These are phyloP conservation scores for Rhopalosiphum maidis DNA, from an alignment of 1,140 invertebrate genomes.

Conservation along the genomic window DNA sequence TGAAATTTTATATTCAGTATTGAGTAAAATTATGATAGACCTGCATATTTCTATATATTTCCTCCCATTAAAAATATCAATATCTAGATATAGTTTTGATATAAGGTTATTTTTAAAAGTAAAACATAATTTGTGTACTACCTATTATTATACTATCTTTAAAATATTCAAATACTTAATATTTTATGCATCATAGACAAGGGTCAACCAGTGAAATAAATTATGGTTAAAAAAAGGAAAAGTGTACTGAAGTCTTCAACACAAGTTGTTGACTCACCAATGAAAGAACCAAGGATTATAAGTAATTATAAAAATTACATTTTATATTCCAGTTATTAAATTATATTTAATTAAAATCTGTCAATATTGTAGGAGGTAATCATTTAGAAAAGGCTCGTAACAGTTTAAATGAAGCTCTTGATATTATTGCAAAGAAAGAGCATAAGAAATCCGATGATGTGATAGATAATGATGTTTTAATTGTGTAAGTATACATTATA, in stretches of 20 bases:
- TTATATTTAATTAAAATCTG: background rate
- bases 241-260: conserved; percentile 36
- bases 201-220: background rate
- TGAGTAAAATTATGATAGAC: too few relatives aligned
- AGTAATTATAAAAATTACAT: conserved; percentile 17
- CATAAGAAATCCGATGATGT: conserved; percentile 18
- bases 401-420: conserved; percentile 49
- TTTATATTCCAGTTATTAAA: background rate
- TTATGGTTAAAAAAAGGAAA: conserved; percentile 53
- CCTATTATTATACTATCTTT: background rate
- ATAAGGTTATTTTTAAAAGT: too few relatives aligned
- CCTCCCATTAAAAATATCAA: too few relatives aligned
- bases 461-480: conserved; percentile 20
- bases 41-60: too few relatives aligned
- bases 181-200: background rate
- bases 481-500: conserved; percentile 11
- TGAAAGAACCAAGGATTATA: conserved; percentile 53
- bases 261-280: conserved; percentile 43
- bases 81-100: too few relatives aligned
- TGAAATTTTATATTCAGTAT: too few relatives aligned
- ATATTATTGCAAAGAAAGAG: conserved; percentile 33
- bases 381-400: conserved; percentile 52
- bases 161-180: background rate
- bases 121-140: background rate
- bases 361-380: conserved; percentile 42